These are phyloP conservation scores for Neostethus bicornis DNA, from an alignment of 2,797 vertebrate species.

Conservation along the genomic window DNA sequence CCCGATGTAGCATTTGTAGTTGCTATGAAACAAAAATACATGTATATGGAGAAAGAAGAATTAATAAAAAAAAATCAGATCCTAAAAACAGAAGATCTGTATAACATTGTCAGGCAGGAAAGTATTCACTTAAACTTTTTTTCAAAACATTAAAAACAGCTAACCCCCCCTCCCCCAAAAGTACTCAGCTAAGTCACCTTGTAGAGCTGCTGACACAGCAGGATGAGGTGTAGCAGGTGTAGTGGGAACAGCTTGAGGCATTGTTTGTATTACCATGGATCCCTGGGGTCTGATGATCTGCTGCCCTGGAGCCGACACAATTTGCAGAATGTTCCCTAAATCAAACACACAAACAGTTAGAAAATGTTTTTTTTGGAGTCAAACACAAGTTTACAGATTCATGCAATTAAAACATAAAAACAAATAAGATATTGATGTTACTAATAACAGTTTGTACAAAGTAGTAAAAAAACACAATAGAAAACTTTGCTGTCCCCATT, in stretches of 20 bases:
- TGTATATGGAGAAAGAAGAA: too few species aligned
- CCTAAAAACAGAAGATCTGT: neutral
- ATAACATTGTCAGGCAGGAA: neutral
- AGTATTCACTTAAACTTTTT: neutral
- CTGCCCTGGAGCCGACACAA: constrained; percentile 94
- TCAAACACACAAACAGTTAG: constrained; percentile 16
- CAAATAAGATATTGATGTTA: neutral
- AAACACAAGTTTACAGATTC: neutral
- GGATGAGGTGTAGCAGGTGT: constrained; percentile 79
- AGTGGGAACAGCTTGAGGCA: constrained; percentile 83
- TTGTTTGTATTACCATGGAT: constrained; percentile 91
- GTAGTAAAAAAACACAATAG: neutral
- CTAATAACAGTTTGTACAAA: neutral
- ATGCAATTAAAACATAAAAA: neutral
- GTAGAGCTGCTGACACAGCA: constrained; percentile 76
- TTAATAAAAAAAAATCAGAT: too few species aligned
- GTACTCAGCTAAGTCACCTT: constrained; percentile 79
- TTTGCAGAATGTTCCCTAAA: constrained; percentile 96
- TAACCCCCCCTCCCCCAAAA: too few species aligned
- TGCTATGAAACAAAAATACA: constrained; percentile 50
- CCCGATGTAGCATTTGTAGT: constrained; percentile 64
- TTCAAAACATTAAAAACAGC: too few species aligned
- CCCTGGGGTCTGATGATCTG: constrained; percentile 89
- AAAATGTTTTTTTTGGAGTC: neutral
- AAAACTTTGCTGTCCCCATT: neutral